Evolutionary conservation across 53 echinoderm and acorn worm genomes (phyloP).

Genomic region (Echinometra lucunter): DNA sequence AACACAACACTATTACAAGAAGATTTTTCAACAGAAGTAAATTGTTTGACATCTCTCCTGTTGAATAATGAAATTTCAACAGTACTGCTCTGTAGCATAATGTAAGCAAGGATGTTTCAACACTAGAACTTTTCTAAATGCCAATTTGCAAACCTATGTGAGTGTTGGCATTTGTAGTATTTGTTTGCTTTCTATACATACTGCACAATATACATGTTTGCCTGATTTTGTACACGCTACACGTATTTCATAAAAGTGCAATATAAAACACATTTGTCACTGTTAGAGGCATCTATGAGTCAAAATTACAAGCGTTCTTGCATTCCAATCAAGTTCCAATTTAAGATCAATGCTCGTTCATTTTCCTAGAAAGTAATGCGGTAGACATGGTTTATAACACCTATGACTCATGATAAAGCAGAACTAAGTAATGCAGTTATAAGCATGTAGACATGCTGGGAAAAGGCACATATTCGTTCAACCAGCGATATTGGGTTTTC

Average conservation of each 20-base stretch:
- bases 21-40: too few species aligned
- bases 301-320: conserved; percentile 46
- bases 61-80: too few species aligned
- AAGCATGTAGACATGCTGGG: background rate
- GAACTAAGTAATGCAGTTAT: background rate
- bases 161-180: background rate
- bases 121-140: background rate
- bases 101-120: background rate
- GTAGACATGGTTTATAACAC: background rate
- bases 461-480: background rate
- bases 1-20: too few species aligned
- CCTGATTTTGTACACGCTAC: background rate
- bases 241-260: conserved; percentile 10
- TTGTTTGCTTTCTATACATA: too few species aligned
- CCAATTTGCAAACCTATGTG: background rate
- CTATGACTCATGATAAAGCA: background rate
- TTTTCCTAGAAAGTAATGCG: conserved; percentile 25
- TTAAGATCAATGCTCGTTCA: conserved; percentile 40
- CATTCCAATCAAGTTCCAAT: conserved; percentile 24
- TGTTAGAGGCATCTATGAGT: background rate
- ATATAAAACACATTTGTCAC: conserved; percentile 39
- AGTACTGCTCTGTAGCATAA: too few species aligned
- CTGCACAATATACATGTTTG: background rate
- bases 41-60: too few species aligned
- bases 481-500: conserved; percentile 22